Base-by-base conservation (phyloP, 2,888 invertebrate genomes). In the Pseudococcus longispinus region DNA sequence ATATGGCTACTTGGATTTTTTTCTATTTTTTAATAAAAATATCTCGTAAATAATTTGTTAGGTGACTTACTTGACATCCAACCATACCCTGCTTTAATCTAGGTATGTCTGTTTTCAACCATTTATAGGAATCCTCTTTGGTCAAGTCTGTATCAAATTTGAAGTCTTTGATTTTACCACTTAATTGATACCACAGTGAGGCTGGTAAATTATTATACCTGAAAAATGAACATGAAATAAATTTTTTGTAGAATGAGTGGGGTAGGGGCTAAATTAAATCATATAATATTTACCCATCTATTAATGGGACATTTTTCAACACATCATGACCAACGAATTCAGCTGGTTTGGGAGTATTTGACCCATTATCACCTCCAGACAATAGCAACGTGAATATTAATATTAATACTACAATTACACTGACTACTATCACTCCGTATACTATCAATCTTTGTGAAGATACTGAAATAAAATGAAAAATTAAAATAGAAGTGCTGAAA, bases 71-170 rank as follows among this genome's bases (percentile, higher is more conserved):
- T 42, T 87, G 87, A 42, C 82, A 65, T 11, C 65, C 65, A 65
- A 87, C 87, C 83, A 83, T 51, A 20, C 87, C 87, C 8, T 20
- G 20, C 83, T 42, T 55, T 6, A 87, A n/a, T 42, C 29, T 83
- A 20, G 60, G 60, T 26, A 87, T 32, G 23, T 87, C 87, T n/a
- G 83, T 87, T 70, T 44, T 55, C 37, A 60, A 15, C 83, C 87
- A 82, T 26, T 20, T 20, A 29, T 18, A 83, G 4, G 77, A n/a
- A 9, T 2, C 18, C 8, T 37, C n/a, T 80, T 80, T 80, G 11
- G 9, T 80, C 20, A 80, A 42, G 42, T 80, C 77, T 29, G n/a
- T 1, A 20, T 55, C 32, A 23, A 83, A 83, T 55, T 32, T 23
- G 15, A 83, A 51, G 51, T 83, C 51, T 2, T 51, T 83, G 13